A percentile compares a stretch with the other conserved stretches of the same genome.
Evolutionary conservation across 2,797 vertebrate species (phyloP).

Genomic region (Acanthopagrus latus): DNA sequence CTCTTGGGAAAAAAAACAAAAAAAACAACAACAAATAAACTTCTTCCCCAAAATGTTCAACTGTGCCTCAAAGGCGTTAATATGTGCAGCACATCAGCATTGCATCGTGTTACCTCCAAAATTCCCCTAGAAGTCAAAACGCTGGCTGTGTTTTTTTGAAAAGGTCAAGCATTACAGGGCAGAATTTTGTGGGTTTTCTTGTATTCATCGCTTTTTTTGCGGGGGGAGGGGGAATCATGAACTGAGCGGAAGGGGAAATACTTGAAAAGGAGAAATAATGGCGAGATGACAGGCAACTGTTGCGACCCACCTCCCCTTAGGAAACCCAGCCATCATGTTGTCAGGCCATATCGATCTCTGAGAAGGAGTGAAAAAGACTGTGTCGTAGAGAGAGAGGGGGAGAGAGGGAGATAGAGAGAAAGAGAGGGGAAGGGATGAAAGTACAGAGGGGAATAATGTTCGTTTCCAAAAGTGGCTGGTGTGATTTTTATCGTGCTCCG

Average conservation of each 20-base stretch:
- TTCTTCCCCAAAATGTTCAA: background rate
- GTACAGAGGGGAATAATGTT: constrained; percentile 55
- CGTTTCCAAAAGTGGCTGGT: constrained; percentile 65
- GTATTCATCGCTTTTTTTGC: constrained; percentile 5
- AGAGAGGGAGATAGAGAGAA: constrained; percentile 35
- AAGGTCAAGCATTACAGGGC: constrained; percentile 41
- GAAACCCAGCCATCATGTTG: constrained; percentile 78
- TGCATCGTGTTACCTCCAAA: constrained; percentile 6
- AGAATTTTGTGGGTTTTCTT: constrained; percentile 19
- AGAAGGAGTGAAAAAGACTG: constrained; percentile 65
- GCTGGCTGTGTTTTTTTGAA: constrained; percentile 26
- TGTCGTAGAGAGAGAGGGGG: constrained; percentile 14
- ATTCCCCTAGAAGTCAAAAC: constrained; percentile 28
- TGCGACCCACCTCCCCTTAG: constrained; percentile 73
- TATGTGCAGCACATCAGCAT: background rate
- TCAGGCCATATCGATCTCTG: constrained; percentile 76
- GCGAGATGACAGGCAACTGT: constrained; percentile 70
- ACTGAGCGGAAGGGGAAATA: constrained; percentile 32
- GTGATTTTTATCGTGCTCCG: constrained; percentile 77
- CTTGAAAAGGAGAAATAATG: constrained; percentile 61
- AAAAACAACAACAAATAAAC: background rate
- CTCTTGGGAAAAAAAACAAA: constrained; percentile 5
- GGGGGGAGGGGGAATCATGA: constrained; percentile 10
- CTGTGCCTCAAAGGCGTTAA: background rate
- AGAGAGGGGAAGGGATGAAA: constrained; percentile 32